Evolutionary conservation across 2,888 invertebrate species (phyloP).

Genomic region (Melanotus villosus): DNA sequence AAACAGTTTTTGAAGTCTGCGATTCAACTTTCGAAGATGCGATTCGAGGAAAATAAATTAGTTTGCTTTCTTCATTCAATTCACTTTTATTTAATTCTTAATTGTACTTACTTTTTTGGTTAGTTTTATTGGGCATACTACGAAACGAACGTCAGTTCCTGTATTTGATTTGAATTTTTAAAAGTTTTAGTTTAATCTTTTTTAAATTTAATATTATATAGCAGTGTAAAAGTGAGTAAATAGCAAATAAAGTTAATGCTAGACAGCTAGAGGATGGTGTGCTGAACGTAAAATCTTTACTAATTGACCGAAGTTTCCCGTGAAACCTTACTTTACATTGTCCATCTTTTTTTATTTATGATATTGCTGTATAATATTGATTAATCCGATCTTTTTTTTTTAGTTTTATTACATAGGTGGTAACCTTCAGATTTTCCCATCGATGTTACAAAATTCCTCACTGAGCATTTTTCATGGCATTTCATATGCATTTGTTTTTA

Average conservation of each 20-base stretch:
- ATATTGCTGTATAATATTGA: constrained; percentile 4
- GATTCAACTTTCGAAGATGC: neutral
- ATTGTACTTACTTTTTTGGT: constrained; percentile 12
- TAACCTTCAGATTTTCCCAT: neutral
- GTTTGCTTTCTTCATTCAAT: constrained; percentile 14
- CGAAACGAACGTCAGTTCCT: neutral
- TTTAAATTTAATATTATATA: constrained; percentile 19
- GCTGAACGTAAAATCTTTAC: constrained; percentile 8
- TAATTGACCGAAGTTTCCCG: neutral
- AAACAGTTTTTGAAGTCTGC: constrained; percentile 25
- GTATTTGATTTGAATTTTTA: neutral
- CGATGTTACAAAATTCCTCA: constrained; percentile 4
- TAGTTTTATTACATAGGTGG: neutral
- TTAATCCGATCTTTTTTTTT: neutral
- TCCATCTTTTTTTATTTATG: no score
- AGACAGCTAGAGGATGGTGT: neutral
- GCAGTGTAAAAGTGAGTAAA: constrained; percentile 3
- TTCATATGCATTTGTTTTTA: constrained; percentile 18
- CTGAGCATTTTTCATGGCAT: constrained; percentile 20
- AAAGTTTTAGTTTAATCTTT: constrained; percentile 10
- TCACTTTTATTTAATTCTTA: constrained; percentile 16
- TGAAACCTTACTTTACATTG: no score
- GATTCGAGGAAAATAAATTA: constrained; percentile 8
- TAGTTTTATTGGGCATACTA: neutral
- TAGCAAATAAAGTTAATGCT: neutral